These are phyloP conservation scores for Acestrorhynchus altus DNA, from an alignment of 2,797 vertebrate genomes.

Conservation along the genomic window DNA sequence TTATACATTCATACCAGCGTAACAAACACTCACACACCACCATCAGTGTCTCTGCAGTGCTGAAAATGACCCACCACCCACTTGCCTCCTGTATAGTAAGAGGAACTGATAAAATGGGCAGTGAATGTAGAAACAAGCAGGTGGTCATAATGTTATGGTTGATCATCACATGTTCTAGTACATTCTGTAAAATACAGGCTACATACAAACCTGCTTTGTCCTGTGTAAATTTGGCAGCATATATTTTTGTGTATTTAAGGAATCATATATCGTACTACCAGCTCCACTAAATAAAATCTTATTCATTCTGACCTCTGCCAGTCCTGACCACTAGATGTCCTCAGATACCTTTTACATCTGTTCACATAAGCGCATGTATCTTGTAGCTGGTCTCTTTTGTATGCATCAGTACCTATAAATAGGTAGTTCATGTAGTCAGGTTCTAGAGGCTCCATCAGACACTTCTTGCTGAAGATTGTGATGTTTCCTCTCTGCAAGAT, in stretches of 20 bases:
- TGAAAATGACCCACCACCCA: too few relatives aligned
- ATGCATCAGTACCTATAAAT: slow-evolving; percentile 52
- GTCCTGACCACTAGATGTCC: slow-evolving; percentile 44
- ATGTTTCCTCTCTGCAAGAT: slow-evolving; percentile 83
- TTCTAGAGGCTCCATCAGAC: slow-evolving; percentile 75
- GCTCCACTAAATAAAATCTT: too few relatives aligned
- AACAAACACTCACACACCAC: too few relatives aligned
- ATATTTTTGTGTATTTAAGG: not conserved
- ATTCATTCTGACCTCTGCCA: not conserved
- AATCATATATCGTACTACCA: too few relatives aligned
- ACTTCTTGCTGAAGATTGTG: slow-evolving; percentile 82
- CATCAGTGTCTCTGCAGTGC: too few relatives aligned
- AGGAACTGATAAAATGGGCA: too few relatives aligned
- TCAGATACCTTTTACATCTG: not conserved
- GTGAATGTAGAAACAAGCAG: too few relatives aligned
- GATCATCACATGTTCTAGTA: not conserved
- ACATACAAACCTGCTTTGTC: not conserved
- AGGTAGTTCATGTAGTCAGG: slow-evolving; percentile 72
- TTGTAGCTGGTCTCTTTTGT: not conserved
- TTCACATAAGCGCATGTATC: not conserved
- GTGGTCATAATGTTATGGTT: not conserved
- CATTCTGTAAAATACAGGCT: not conserved
- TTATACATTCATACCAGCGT: too few relatives aligned
- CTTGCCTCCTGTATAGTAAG: too few relatives aligned
- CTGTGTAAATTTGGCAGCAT: not conserved